Base-by-base conservation (phyloP, 2,888 invertebrate genomes). In the Drosophila eohydei region DNA sequence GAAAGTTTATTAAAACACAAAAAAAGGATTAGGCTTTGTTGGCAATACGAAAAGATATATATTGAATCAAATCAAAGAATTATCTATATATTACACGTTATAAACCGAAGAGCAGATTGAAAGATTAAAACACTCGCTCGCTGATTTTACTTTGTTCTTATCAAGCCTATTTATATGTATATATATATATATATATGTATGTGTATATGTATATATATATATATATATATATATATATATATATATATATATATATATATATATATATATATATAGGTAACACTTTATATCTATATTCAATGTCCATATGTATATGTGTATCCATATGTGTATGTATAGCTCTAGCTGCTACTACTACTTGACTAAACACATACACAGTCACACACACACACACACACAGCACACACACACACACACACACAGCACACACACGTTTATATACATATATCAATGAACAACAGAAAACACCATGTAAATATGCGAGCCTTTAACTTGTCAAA, bases 61-160 rank as follows among this genome's bases (percentile, higher is more conserved):
- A 38, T 46, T 28, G 14, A 28, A 28, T 46, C 28, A 36, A 38
- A 38, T 38, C 16, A 52, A 30, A 46, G 26, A 44, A 40, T 52
- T 21, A 28, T 11, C 41, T 14, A 28, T 36, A 26, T 26, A 38
- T 38, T 9, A 38, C 14, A 16, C 48, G 32, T 32, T 38, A 36
- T 36, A 68, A 30, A 57, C 40, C 38, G 30, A 44, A 65, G 75
- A 78, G 79, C 78, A 65, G 65, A 65, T 78, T 71, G 71, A 71
- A 74, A 74, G 80, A 69, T 78, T 55, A 51, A 51, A 74, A 41
- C 7, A 59, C 69, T 60, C 65, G 63, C 68, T 81, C 80, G 81
- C 90, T 90, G 91, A 90, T 91, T 90, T 90, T 85, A 88, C 90
- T 91, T 90, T 91, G 87, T 88, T 76, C 73, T 67, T 48, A 58